phyloP scores from a whole-genome alignment of 2,797 vertebrate species.

The Rhynchonycteris naso region DNA sequence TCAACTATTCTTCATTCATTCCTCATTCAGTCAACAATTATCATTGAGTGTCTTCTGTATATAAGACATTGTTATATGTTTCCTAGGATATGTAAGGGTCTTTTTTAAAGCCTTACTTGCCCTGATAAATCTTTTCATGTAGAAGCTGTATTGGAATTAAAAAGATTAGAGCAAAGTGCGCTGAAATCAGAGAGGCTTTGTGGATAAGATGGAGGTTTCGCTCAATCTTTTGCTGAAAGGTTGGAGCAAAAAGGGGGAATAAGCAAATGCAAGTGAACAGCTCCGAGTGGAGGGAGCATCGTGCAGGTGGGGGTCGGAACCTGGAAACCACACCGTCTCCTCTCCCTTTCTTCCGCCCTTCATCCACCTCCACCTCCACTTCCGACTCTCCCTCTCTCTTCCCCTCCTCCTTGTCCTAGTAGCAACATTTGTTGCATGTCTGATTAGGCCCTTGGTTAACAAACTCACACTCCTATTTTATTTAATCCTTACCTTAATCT shows the following conservation, averaged over 20 bases:
- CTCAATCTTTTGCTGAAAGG: neutral
- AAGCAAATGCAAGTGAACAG: neutral
- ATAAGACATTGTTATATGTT: neutral
- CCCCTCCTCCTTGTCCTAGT: neutral
- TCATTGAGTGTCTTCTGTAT: neutral
- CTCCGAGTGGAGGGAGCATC: neutral
- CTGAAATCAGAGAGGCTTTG: neutral
- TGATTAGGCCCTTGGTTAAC: neutral
- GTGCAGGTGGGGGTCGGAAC: rapidly evolving
- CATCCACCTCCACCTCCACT: too few relatives aligned
- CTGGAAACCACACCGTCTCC: neutral
- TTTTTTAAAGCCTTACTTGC: neutral
- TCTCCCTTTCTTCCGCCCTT: neutral
- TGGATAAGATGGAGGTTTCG: neutral
- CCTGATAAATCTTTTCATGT: neutral
- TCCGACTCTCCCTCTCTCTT: neutral
- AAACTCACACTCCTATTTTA: neutral
- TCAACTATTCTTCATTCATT: neutral
- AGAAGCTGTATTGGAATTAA: neutral
- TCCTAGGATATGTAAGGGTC: neutral
- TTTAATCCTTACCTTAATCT: neutral
- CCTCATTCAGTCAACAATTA: neutral
- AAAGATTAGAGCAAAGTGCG: neutral
- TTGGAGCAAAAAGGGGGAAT: neutral
- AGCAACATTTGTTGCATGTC: neutral